Percentiles rank a stretch among this genome's conserved stretches.
These are phyloP conservation scores for Nothoprocta pentlandii DNA, from an alignment of 2,113 vertebrate species.

Conservation along the genomic window DNA sequence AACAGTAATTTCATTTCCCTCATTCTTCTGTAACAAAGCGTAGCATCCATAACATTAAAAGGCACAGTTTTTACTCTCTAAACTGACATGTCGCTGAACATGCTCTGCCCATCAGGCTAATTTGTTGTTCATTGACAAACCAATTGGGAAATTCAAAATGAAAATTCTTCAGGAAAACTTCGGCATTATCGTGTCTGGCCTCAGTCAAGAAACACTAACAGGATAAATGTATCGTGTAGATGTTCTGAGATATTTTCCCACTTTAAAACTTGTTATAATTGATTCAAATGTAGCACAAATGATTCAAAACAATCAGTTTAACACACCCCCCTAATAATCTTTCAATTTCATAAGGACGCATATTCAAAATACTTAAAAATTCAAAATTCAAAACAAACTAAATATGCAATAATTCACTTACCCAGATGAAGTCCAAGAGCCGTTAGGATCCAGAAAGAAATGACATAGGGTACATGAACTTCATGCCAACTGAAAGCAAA, in stretches of 20 bases:
- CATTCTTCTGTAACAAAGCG: background rate
- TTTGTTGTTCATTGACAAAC: background rate
- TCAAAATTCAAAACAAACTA: background rate
- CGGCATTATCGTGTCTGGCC: background rate
- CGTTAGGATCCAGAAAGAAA: constrained; percentile 79
- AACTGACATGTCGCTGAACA: background rate
- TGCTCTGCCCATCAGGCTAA: background rate
- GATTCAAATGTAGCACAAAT: background rate
- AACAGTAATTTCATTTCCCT: background rate
- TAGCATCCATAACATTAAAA: background rate
- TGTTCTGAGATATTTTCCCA: background rate
- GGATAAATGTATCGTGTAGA: background rate
- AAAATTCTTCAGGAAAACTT: background rate
- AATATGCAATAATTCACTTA: constrained; percentile 49
- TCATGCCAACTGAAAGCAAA: constrained; percentile 78
- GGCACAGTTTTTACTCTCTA: background rate
- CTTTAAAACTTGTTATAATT: background rate
- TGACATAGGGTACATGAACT: constrained; percentile 61
- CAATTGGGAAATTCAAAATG: background rate
- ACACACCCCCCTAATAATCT: background rate
- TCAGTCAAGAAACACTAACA: background rate
- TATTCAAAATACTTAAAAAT: background rate
- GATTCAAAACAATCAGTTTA: background rate
- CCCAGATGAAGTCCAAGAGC: constrained; percentile 74
- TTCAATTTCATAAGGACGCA: background rate